Evolutionary conservation across 2,888 invertebrate genomes (phyloP), one percentile per base, ranked within the genome.

Genomic region (Agrotis segetum): DNA sequence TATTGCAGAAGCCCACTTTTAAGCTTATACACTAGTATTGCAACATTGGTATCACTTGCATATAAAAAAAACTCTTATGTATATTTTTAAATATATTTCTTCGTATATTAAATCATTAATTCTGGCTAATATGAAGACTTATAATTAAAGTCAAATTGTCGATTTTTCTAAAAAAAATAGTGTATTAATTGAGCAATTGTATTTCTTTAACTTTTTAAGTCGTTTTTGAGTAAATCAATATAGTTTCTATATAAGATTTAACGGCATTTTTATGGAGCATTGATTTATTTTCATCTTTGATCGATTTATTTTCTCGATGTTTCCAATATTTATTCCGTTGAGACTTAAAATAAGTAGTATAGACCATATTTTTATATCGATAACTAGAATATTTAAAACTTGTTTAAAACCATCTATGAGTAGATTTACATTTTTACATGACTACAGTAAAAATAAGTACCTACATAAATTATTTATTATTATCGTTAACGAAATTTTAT

Each of bases 1-100:
- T 53, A 66, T 85, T 87, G 90, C 90, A 89, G 87, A 90, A 89
- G 89, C 89, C 89, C 86, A 88, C 87, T 83, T 85, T 81, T 84
- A 88, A 91, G 89, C 92, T 93, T 96, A 94, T 64, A 82, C 84
- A 85, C 95, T 96, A 96, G 91, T 96, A 96, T 96, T 96, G 96
- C 96, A 96, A 95, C 95, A 92, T 89, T 89, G 89, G 87, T 95
- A 96, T 96, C 96, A 96, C 96, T 93, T 93, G 94, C 93, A 93
- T 89, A 21, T 34, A 14, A 87, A 84, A 88, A 90, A 89, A 83
- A 85, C 78, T 76, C 80, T 86, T 87, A 86, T 76, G 79, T 82
- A 85, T 75, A 71, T 69, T 50, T 75, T 76, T 60, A 79, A 73
- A 72, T 77, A 77, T 77, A 82, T 71, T 62, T 77, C 11, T 85